These are phyloP conservation scores for Busseola fusca DNA, from an alignment of 2,888 invertebrate genomes.

Conservation along the genomic window DNA sequence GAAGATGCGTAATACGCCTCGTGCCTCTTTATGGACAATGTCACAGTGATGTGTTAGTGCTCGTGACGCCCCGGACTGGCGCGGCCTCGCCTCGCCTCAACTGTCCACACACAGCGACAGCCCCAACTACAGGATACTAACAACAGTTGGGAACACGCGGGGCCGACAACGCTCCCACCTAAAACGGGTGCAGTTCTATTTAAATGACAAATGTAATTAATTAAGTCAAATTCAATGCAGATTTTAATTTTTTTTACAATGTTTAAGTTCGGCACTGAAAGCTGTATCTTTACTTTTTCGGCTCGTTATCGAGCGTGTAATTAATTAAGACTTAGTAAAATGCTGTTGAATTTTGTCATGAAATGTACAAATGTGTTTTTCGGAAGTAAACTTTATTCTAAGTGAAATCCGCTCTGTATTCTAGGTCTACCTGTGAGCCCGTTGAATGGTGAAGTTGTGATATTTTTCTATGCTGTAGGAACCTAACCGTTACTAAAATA, in stretches of 20 bases:
- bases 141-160: constrained; percentile 86
- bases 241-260: constrained; percentile 83
- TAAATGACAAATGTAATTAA: constrained; percentile 89
- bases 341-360: constrained; percentile 88
- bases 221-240: constrained; percentile 86
- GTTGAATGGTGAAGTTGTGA: constrained; percentile 86
- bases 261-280: constrained; percentile 85
- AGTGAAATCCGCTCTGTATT: constrained; percentile 86
- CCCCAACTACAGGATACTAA: constrained; percentile 69
- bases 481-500: constrained; percentile 62
- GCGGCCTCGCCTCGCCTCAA: constrained; percentile 87
- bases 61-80: constrained; percentile 85
- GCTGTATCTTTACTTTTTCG: constrained; percentile 81
- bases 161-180: constrained; percentile 86
- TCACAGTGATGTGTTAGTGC: constrained; percentile 89
- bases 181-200: constrained; percentile 88
- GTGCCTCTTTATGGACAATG: constrained; percentile 87
- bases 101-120: constrained; percentile 73
- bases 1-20: constrained; percentile 89
- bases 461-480: constrained; percentile 82
- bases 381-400: constrained; percentile 87
- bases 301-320: constrained; percentile 79
- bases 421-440: constrained; percentile 84
- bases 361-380: constrained; percentile 89
- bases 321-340: constrained; percentile 88